Percentiles rank a stretch among this genome's conserved stretches.
phyloP scores from a whole-genome alignment of 2,888 invertebrate species.

The Stomorhina lunata region DNA sequence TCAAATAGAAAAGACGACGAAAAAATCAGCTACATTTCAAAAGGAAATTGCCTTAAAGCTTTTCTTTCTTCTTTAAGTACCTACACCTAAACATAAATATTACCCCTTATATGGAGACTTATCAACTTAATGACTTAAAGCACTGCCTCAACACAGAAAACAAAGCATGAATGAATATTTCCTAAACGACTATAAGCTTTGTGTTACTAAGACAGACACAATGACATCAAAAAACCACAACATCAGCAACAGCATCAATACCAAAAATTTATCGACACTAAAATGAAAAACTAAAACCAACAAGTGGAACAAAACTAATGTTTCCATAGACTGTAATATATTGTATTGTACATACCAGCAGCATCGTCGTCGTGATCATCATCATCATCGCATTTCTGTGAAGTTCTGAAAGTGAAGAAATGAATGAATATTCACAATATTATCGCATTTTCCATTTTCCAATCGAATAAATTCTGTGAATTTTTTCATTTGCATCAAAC shows the following conservation, averaged over 20 bases:
- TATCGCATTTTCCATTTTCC: slow-evolving; percentile 51
- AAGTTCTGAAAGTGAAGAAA: slow-evolving; percentile 19
- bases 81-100: too few species aligned
- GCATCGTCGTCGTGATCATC: background rate
- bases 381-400: background rate
- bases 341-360: too few species aligned
- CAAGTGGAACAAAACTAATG: too few species aligned
- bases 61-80: too few species aligned
- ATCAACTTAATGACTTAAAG: too few species aligned
- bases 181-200: background rate
- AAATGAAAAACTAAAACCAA: too few species aligned
- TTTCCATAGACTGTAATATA: too few species aligned
- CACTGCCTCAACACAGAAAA: background rate
- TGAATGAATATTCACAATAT: slow-evolving; percentile 44
- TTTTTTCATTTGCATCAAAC: slow-evolving; percentile 35
- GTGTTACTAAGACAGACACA: slow-evolving; percentile 3
- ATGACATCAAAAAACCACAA: background rate
- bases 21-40: too few species aligned
- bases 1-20: too few species aligned
- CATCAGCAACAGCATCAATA: background rate
- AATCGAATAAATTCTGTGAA: slow-evolving; percentile 37
- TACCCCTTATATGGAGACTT: too few species aligned
- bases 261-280: background rate
- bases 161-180: background rate
- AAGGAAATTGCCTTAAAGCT: too few species aligned